These are phyloP conservation scores for Erebia ligea DNA, from an alignment of 2,888 invertebrate species.

Conservation along the genomic window DNA sequence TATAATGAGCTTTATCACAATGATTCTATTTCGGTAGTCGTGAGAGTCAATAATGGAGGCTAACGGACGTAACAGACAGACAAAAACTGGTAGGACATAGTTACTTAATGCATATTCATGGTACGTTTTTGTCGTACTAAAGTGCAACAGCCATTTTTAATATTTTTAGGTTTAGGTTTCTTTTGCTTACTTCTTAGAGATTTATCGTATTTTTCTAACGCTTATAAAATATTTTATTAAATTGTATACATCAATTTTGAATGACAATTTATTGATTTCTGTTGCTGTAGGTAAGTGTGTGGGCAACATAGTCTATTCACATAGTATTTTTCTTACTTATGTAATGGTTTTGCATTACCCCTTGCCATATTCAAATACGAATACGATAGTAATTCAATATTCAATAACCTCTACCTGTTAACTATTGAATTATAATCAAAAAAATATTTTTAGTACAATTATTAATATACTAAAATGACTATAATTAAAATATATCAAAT, in stretches of 20 bases:
- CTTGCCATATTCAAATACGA: too few species aligned
- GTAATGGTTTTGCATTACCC: too few species aligned
- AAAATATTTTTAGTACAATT: too few species aligned
- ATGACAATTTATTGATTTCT: background rate
- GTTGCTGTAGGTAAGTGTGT: background rate
- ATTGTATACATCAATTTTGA: background rate
- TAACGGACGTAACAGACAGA: slow-evolving; percentile 12
- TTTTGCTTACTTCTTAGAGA: background rate
- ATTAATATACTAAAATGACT: too few species aligned
- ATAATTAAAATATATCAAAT: too few species aligned
- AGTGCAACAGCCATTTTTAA: background rate
- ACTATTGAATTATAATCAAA: too few species aligned
- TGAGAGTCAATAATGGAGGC: slow-evolving; percentile 20
- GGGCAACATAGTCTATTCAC: background rate
- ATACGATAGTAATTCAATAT: too few species aligned
- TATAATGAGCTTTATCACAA: slow-evolving; percentile 13
- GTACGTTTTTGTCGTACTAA: background rate
- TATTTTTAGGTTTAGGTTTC: background rate
- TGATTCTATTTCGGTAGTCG: slow-evolving; percentile 17
- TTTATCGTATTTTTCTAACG: background rate
- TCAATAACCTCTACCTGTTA: too few species aligned
- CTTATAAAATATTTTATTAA: background rate
- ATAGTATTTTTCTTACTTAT: too few species aligned
- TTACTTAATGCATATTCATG: slow-evolving; percentile 6
- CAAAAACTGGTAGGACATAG: slow-evolving; percentile 4